Evolutionary conservation across 2,888 invertebrate species (phyloP), one percentile per base, ranked within the genome.

Genomic region (Graphium colonna): DNA sequence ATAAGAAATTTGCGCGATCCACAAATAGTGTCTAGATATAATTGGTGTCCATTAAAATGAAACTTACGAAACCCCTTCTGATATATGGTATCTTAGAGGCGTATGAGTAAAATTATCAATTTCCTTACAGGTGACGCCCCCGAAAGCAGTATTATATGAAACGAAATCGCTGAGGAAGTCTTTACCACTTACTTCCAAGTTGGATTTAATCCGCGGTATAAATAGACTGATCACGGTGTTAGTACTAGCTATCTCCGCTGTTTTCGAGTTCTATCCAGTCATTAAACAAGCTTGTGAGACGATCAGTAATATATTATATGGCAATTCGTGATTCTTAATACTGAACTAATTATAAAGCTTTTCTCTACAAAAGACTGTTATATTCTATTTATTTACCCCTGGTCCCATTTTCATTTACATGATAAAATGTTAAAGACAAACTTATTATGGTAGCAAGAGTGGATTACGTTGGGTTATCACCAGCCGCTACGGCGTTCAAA

Each of bases 241-340:
- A 0, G 71, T 73, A 0, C 57, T 86, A 0, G 58, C 80, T 0
- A 8, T 76, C 1, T 68, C 78, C 0, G 79, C 75, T 0, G 52
- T 71, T 0, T 46, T 79, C 0, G 87, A 88, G 53, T 79, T 85
- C 52, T 85, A 77, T 26, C 82, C 86, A 0, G 52, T 82, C 9
- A 52, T 84, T 0, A 59, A 63, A 1, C 60, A 65, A 7, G 53
- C 78, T 5, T 67, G 68, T 28, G 28, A 60, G 1, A 51, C 51
- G 1, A 50, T 78, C 0, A 63, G 68, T 39, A 63, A 57, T 16
- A 74, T 71, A 57, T 52, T 79, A 12, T 64, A 62, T 51, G n/a
- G n/a, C n/a, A 41, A 41, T 16, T 41, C 18, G 36, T 52, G 33
- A 51, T 51, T 43, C 17, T 12, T n/a, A n/a, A n/a, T n/a, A n/a